These are phyloP conservation scores for Seira sanloemensis DNA, from an alignment of 2,888 invertebrate genomes.

Conservation along the genomic window DNA sequence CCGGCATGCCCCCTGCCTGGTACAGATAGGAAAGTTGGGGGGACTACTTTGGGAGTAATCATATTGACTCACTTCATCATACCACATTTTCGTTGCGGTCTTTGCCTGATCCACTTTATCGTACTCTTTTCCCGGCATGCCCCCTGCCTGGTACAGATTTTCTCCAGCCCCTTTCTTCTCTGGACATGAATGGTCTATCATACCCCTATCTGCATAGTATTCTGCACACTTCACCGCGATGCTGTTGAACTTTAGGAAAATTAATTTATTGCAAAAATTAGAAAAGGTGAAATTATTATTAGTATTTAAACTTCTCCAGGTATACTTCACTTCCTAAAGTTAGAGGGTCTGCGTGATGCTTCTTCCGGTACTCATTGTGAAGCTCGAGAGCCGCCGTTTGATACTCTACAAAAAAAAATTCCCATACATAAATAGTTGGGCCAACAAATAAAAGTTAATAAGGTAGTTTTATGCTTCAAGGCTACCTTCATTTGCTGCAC, in stretches of 20 bases:
- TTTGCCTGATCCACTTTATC: too few species aligned
- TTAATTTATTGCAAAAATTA: background rate
- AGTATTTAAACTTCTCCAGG: background rate
- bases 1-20: background rate
- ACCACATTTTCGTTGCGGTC: background rate
- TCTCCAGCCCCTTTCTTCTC: constrained; percentile 1
- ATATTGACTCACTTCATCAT: background rate
- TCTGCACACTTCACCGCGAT: background rate
- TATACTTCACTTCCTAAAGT: background rate
- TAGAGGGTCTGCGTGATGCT: constrained; percentile 7
- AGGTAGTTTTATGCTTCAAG: too few species aligned
- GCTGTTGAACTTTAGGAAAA: background rate
- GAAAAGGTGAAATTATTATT: background rate
- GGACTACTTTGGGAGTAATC: too few species aligned
- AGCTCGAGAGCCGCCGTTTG: background rate
- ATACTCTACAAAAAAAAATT: background rate
- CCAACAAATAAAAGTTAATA: too few species aligned
- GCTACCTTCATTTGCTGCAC: too few species aligned
- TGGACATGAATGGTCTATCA: constrained; percentile 4
- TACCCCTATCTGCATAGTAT: background rate
- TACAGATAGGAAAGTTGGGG: too few species aligned
- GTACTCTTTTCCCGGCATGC: background rate
- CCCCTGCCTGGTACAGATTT: background rate
- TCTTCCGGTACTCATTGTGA: background rate
- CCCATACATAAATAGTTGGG: too few species aligned